Evolutionary conservation across 1,140 invertebrate species (phyloP).

Genomic region (Charaxes varanes): DNA sequence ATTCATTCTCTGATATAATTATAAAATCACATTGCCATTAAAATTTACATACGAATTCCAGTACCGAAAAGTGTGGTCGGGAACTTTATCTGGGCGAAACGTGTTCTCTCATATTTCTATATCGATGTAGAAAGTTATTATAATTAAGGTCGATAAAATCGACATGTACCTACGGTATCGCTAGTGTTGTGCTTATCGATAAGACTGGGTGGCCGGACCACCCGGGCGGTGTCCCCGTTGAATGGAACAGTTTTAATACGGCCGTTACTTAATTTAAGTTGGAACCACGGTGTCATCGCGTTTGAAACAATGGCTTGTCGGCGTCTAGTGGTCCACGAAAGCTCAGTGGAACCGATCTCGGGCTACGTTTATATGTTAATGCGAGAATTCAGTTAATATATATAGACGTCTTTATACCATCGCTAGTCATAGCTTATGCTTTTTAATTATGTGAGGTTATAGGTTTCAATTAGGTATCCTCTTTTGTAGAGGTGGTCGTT

Average conservation of each 20-base stretch:
- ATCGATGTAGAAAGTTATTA: slow-evolving; percentile 47
- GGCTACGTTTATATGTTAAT: no score
- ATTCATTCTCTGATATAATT: no score
- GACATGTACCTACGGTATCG: slow-evolving; percentile 39
- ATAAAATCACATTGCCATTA: no score
- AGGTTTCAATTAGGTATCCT: no score
- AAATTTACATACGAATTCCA: no score
- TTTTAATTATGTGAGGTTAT: no score
- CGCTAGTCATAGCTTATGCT: no score
- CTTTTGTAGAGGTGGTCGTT: no score
- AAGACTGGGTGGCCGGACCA: slow-evolving; percentile 52
- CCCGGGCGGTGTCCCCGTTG: slow-evolving; percentile 24
- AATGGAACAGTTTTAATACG: slow-evolving; percentile 27
- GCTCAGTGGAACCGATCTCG: no score
- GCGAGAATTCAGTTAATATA: no score
- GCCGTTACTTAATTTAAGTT: slow-evolving; percentile 40
- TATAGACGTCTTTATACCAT: no score
- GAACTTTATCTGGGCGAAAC: neutral
- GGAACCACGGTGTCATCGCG: slow-evolving; percentile 30
- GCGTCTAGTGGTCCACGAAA: slow-evolving; percentile 14
- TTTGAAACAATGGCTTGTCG: slow-evolving; percentile 23
- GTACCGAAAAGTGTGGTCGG: no score
- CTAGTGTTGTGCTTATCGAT: slow-evolving; percentile 44
- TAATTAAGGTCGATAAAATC: slow-evolving; percentile 60
- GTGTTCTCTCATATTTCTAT: slow-evolving; percentile 24